Evolutionary conservation across 2,797 vertebrate species (phyloP).

Genomic region (Xenops minutus): DNA sequence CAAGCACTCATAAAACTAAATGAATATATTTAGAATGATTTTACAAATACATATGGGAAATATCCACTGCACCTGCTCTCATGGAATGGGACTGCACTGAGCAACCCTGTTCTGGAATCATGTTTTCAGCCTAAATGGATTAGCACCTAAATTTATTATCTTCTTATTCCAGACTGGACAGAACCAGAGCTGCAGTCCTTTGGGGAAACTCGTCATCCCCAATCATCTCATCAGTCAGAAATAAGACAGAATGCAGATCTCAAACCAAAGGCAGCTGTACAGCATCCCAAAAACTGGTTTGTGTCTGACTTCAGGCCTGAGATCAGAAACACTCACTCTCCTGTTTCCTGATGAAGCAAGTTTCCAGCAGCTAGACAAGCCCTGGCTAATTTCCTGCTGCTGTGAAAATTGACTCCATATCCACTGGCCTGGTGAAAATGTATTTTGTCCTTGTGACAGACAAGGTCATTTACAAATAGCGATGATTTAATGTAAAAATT

Average conservation of each 20-base stretch:
- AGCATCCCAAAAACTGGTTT: not conserved
- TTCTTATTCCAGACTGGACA: not conserved
- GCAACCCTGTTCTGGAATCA: not conserved
- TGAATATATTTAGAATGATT: not conserved
- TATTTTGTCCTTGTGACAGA: not conserved
- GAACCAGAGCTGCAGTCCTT: not conserved
- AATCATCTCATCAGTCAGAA: not conserved
- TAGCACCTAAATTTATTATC: not conserved
- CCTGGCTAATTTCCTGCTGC: not conserved
- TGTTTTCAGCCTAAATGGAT: not conserved
- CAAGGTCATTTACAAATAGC: not conserved
- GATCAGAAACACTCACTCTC: not conserved
- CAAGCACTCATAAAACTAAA: not conserved
- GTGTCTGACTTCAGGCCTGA: not conserved
- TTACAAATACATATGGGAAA: not conserved
- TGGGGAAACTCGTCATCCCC: not conserved
- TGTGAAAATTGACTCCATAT: constrained; percentile 8
- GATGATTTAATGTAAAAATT: not conserved
- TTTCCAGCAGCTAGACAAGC: not conserved
- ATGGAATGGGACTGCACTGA: not conserved
- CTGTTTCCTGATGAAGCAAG: not conserved
- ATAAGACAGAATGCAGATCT: not conserved
- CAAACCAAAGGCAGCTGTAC: not conserved
- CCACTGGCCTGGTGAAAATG: not conserved
- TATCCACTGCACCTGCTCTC: not conserved